Evolutionary conservation across 2,888 invertebrate species (phyloP), one percentile per base, ranked within the genome.

Genomic region (Drosophila sordidapex): DNA sequence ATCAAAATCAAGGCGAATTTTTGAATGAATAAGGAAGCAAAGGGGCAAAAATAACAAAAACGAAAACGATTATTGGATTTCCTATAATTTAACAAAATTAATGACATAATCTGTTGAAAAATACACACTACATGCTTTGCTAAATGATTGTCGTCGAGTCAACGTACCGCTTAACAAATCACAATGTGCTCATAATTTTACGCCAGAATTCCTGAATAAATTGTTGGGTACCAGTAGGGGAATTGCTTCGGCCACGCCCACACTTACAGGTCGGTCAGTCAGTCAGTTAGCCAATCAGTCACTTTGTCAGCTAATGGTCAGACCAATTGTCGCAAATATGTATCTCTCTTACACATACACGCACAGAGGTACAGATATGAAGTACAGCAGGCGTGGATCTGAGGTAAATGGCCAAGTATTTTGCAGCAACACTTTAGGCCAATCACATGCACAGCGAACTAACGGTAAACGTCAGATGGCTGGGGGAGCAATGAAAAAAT

Each of bases 251-350:
- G 60, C 58, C 82, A 89, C 89, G 85, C 87, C 84, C 72, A 72
- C 82, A 68, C 68, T 33, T 68, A 31, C 43, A 59, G 78, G 68
- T 48, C 59, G 78, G 66, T 38, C 59, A 48, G 61, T 40, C 64
- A 31, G 60, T 21, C 51, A 36, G 48, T 51, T n/a, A 51, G 71
- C 52, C 60, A 57, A 53, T 40, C 49, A 60, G 54, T 67, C 62
- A 54, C 68, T 75, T 73, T 69, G 69, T 33, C 33, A 33, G 68
- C 74, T 85, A 87, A 81, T 83, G 83, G 74, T 76, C 76, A 74
- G 87, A 70, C 78, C 87, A 90, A 87, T 89, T 90, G 90, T 87
- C 90, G 84, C 87, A 90, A 89, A 87, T 87, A 86, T 81, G 77
- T 79, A 78, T 66, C 71, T 81, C 67, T 77, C 64, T 65, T 52